Conservation (phyloP, 2,888 invertebrate species). For the Tenthredo distinguenda region DNA sequence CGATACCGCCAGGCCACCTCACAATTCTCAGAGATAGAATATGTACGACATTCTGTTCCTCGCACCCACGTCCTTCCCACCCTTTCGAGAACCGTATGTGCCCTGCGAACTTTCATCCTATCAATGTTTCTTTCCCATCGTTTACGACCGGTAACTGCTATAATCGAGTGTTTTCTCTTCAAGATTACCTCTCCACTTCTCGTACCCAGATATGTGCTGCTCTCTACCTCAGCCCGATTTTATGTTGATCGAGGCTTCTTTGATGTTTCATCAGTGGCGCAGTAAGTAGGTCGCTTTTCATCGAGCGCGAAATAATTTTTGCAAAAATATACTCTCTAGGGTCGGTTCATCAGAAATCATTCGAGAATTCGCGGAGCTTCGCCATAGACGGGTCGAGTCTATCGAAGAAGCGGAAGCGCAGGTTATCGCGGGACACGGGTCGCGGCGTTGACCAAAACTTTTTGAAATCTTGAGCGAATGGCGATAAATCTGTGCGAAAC, state of each 20-base stretch:
- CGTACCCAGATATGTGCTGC: not conserved
- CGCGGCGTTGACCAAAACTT: too few species aligned
- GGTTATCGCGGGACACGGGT: too few species aligned
- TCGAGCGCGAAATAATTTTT: too few species aligned
- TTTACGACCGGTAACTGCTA: not conserved
- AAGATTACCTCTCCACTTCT: not conserved
- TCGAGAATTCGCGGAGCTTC: too few species aligned
- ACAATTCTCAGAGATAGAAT: not conserved
- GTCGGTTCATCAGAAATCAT: too few species aligned
- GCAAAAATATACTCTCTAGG: too few species aligned
- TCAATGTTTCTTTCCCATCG: not conserved
- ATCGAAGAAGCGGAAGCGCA: too few species aligned
- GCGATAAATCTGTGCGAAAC: not conserved
- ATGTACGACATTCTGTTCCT: not conserved
- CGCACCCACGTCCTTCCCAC: not conserved
- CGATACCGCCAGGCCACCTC: too few species aligned
- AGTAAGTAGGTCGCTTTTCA: not conserved
- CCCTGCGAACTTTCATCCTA: not conserved
- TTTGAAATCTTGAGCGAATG: too few species aligned
- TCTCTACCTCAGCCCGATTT: not conserved
- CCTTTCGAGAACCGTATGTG: not conserved
- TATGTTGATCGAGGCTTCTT: not conserved
- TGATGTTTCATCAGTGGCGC: not conserved
- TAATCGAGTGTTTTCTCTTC: constrained; percentile 39
- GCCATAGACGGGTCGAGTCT: too few species aligned